These are phyloP conservation scores for Hermaeophaga mercurialis DNA, from an alignment of 2,888 invertebrate species.

Conservation along the genomic window DNA sequence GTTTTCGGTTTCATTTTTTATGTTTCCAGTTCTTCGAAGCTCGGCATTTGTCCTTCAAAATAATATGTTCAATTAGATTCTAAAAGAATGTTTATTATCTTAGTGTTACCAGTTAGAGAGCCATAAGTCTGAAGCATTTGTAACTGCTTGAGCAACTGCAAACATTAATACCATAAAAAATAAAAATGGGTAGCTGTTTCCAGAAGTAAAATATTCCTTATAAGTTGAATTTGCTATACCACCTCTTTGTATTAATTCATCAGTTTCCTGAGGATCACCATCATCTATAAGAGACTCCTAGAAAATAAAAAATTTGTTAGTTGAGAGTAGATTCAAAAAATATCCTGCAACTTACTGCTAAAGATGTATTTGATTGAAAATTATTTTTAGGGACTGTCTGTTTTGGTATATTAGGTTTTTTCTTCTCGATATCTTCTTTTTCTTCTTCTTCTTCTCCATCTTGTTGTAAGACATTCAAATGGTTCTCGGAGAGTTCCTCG, in stretches of 20 bases:
- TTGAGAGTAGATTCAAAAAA: neutral
- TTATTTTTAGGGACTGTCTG: too few species aligned
- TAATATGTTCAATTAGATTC: too few species aligned
- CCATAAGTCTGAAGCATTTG: constrained; percentile 78
- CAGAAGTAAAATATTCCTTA: constrained; percentile 71
- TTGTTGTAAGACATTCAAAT: constrained; percentile 45
- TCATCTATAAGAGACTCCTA: constrained; percentile 4
- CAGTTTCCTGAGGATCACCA: constrained; percentile 61
- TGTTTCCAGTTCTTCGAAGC: too few species aligned
- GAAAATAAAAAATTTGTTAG: neutral
- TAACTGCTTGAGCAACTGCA: constrained; percentile 70
- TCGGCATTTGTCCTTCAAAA: too few species aligned
- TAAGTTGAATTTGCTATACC: constrained; percentile 67
- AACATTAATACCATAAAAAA: constrained; percentile 62
- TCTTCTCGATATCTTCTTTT: constrained; percentile 6
- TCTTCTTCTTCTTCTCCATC: constrained; percentile 32
- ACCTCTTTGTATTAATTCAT: constrained; percentile 70
- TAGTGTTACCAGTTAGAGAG: constrained; percentile 78
- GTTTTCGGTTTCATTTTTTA: too few species aligned
- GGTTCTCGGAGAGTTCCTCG: constrained; percentile 62
- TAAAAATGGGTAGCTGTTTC: constrained; percentile 65
- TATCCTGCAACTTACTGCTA: neutral
- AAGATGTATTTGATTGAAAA: too few species aligned
- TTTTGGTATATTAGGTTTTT: too few species aligned
- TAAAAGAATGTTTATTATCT: too few species aligned